These are phyloP conservation scores for Bradypus variegatus DNA, from an alignment of 2,797 vertebrate genomes.

Conservation along the genomic window DNA sequence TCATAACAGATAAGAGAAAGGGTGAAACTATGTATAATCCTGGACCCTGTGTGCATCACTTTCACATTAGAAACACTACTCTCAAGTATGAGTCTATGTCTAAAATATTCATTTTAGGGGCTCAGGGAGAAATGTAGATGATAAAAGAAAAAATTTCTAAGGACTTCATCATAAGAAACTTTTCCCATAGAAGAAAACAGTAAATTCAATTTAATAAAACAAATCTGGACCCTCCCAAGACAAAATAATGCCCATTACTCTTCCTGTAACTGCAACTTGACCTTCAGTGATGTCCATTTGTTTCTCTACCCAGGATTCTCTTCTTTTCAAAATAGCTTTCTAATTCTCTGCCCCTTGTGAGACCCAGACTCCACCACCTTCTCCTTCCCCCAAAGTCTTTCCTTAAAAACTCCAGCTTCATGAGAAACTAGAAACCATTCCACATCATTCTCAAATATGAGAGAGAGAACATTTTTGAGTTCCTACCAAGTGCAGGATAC, in stretches of 20 bases:
- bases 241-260: background rate
- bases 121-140: background rate
- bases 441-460: background rate
- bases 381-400: background rate
- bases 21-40: background rate
- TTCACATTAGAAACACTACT: conserved; percentile 1
- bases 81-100: background rate
- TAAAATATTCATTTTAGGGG: conserved; percentile 31
- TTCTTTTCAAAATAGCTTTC: conserved; percentile 3
- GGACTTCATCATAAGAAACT: conserved; percentile 24
- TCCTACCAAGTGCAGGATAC: background rate
- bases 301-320: background rate
- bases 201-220: conserved; percentile 30
- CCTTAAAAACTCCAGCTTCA: background rate
- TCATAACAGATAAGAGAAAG: conserved; percentile 11
- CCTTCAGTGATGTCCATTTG: background rate
- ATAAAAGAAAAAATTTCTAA: background rate
- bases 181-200: background rate
- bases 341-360: background rate
- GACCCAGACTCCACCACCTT: background rate
- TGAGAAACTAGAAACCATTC: background rate
- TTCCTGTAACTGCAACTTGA: background rate
- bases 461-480: background rate
- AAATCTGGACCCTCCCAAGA: conserved; percentile 3
- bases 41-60: background rate